Percentiles rank a stretch among this genome's conserved stretches.
phyloP scores from a whole-genome alignment of 2,888 invertebrate species.

The Furcula furcula region DNA sequence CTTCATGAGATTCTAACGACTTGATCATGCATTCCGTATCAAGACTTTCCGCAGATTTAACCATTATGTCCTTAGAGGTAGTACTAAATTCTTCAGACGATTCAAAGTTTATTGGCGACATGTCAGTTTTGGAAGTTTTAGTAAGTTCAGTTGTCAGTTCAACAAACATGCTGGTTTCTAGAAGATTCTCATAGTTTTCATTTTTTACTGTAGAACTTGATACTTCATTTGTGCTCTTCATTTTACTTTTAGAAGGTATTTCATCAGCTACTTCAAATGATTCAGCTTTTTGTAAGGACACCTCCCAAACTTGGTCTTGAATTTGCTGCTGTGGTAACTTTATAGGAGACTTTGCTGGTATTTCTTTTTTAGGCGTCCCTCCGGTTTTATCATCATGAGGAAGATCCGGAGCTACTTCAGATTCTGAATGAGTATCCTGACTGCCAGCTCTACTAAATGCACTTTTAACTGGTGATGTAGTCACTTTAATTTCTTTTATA shows the following conservation, averaged over 20 bases:
- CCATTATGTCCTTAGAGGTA: slow-evolving; percentile 72
- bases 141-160: slow-evolving; percentile 48
- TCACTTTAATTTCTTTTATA: slow-evolving; percentile 78
- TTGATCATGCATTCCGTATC: slow-evolving; percentile 78
- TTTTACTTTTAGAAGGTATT: slow-evolving; percentile 43
- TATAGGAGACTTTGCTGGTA: slow-evolving; percentile 61
- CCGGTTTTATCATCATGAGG: slow-evolving; percentile 68
- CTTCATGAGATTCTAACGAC: slow-evolving; percentile 76
- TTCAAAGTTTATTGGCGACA: slow-evolving; percentile 65
- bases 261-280: slow-evolving; percentile 62
- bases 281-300: slow-evolving; percentile 65
- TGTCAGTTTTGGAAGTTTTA: slow-evolving; percentile 60
- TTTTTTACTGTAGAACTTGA: slow-evolving; percentile 44
- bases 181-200: slow-evolving; percentile 46
- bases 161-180: slow-evolving; percentile 48
- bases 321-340: slow-evolving; percentile 70
- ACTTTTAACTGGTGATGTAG: slow-evolving; percentile 74
- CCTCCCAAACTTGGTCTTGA: slow-evolving; percentile 73
- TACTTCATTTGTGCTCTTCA: slow-evolving; percentile 35
- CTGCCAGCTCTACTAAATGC: slow-evolving; percentile 78
- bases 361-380: slow-evolving; percentile 65
- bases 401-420: slow-evolving; percentile 76
- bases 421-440: slow-evolving; percentile 81
- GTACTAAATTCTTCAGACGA: slow-evolving; percentile 67
- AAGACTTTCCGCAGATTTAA: slow-evolving; percentile 76